Percentiles rank a stretch among this genome's conserved stretches.
These are phyloP conservation scores for Antrozous pallidus DNA, from an alignment of 2,797 vertebrate genomes.

Conservation along the genomic window DNA sequence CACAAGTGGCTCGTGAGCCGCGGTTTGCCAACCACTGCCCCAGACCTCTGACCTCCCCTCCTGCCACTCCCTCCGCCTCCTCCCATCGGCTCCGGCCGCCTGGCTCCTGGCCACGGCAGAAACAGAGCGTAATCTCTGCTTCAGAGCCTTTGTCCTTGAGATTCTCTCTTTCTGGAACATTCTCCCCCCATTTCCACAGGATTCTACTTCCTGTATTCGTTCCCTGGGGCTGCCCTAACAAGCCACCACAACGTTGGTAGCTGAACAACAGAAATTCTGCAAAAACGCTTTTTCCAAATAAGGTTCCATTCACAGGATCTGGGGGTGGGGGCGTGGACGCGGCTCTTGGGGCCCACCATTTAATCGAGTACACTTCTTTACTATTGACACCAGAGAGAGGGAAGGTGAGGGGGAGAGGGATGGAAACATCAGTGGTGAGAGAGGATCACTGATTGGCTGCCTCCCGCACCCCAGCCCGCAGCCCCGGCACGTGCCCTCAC, in stretches of 20 bases:
- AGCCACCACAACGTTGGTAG: neutral
- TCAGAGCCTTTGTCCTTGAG: neutral
- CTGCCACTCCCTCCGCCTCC: too few species aligned
- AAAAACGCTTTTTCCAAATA: neutral
- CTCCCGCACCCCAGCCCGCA: too few species aligned
- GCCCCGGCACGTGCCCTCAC: too few species aligned
- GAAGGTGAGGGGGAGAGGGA: too few species aligned
- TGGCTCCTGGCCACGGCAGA: too few species aligned
- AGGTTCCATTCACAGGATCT: neutral
- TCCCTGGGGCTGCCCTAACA: neutral
- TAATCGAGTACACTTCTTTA: neutral
- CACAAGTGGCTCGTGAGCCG: too few species aligned
- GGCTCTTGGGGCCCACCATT: neutral
- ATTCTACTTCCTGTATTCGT: neutral
- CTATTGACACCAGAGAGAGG: too few species aligned
- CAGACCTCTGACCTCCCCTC: neutral
- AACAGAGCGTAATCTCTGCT: neutral
- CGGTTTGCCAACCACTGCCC: too few species aligned
- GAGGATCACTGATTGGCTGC: too few species aligned
- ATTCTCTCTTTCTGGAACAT: neutral
- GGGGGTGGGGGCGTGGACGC: neutral
- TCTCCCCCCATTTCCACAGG: neutral
- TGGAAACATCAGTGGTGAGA: too few species aligned
- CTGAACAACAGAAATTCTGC: neutral
- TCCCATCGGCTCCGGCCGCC: accelerated